These are phyloP conservation scores for Streptopelia turtur DNA, from an alignment of 2,797 vertebrate species.

Conservation along the genomic window DNA sequence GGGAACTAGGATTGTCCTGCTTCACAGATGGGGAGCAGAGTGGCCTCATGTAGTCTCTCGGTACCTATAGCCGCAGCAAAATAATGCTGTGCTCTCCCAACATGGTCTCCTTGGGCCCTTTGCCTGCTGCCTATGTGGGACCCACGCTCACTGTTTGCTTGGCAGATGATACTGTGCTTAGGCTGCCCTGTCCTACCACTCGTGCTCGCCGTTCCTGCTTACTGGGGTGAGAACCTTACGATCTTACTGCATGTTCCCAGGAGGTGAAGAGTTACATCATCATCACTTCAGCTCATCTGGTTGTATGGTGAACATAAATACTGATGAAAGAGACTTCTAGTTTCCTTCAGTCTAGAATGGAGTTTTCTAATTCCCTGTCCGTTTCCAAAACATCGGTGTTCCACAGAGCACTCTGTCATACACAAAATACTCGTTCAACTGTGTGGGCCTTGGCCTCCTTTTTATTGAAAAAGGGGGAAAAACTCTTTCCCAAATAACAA, in stretches of 20 bases:
- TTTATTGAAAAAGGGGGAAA: neutral
- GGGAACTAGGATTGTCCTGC: neutral
- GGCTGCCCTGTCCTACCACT: neutral
- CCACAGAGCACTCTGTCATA: neutral
- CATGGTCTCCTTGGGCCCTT: rapidly evolving
- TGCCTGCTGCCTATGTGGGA: neutral
- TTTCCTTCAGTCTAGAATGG: neutral
- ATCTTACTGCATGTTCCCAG: rapidly evolving
- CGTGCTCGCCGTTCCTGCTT: neutral
- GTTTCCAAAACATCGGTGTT: neutral
- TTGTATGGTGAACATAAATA: neutral
- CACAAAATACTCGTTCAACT: neutral
- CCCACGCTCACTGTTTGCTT: neutral
- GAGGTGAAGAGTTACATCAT: neutral
- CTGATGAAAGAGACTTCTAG: neutral
- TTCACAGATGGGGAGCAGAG: rapidly evolving
- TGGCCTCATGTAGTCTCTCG: neutral
- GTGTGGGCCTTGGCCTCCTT: neutral
- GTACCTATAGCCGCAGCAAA: neutral
- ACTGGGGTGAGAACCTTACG: rapidly evolving
- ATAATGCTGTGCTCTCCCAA: neutral
- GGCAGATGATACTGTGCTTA: neutral
- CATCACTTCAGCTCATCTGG: neutral
- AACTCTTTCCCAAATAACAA: neutral
- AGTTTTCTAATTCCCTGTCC: neutral